Evolutionary conservation across 2,888 invertebrate genomes (phyloP).

Genomic region (Calameuta filiformis): DNA sequence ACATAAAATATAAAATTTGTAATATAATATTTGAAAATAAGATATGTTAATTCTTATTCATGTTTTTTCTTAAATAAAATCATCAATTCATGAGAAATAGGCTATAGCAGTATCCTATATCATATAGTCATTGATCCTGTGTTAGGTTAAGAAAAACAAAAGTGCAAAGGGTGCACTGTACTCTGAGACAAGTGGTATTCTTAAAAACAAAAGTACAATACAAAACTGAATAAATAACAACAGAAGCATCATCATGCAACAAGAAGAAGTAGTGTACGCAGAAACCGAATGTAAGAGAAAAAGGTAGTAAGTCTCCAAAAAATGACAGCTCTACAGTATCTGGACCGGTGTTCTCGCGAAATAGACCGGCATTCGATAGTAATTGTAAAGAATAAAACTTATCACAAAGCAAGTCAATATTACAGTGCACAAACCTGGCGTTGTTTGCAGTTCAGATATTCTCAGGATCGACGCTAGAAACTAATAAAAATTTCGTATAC

Average conservation of each 20-base stretch:
- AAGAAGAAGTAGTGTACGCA: not conserved
- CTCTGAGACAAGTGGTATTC: not conserved
- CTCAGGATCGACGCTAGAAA: constrained; percentile 27
- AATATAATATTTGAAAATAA: not conserved
- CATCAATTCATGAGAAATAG: not conserved
- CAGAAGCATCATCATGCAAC: not conserved
- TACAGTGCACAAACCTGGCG: constrained; percentile 34
- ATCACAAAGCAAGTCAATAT: not conserved
- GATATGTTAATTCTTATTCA: not conserved
- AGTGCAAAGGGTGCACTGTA: not conserved
- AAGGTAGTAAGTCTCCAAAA: constrained; percentile 16
- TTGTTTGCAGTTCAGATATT: constrained; percentile 17
- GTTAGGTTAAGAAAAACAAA: constrained; percentile 30
- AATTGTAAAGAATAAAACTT: not conserved
- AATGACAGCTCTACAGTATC: constrained; percentile 24
- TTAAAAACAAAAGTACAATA: not conserved
- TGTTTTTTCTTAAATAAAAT: not conserved
- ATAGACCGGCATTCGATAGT: constrained; percentile 9
- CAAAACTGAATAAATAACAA: not conserved
- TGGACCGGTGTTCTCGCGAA: not conserved
- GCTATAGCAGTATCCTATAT: not conserved
- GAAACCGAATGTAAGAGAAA: not conserved
- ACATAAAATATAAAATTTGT: not conserved
- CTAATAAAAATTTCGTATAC: constrained; percentile 54
- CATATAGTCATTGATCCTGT: constrained; percentile 15